phyloP scores from a whole-genome alignment of 2,797 vertebrate genomes.

The Gambusia yucatana region DNA sequence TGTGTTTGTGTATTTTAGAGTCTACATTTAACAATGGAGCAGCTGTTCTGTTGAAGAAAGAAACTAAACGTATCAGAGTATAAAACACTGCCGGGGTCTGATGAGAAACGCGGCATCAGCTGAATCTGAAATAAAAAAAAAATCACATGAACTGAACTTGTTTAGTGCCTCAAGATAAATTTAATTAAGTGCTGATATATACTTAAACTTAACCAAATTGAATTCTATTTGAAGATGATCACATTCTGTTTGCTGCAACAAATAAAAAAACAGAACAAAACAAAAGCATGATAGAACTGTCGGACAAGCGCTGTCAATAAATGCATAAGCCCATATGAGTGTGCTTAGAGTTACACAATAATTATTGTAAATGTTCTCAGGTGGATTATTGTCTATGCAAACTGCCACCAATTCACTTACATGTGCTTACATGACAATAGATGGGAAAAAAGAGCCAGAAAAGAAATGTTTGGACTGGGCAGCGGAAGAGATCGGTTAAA shows the following conservation, averaged over 20 bases:
- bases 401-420: conserved; percentile 4
- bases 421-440: conserved; percentile 1
- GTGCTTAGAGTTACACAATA: background rate
- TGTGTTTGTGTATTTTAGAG: background rate
- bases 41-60: background rate
- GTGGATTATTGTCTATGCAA: background rate
- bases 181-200: background rate
- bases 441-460: conserved; percentile 3
- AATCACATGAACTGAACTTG: background rate
- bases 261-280: background rate
- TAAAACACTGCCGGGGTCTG: background rate
- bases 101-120: background rate
- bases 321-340: background rate
- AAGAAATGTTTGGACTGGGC: conserved; percentile 17
- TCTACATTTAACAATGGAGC: too few species aligned
- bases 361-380: background rate
- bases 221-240: background rate
- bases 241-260: background rate
- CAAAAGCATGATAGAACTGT: background rate
- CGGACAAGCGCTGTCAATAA: background rate
- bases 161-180: background rate
- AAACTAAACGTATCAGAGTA: background rate
- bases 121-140: background rate
- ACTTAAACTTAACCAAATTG: background rate
- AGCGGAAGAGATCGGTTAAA: conserved; percentile 56